phyloP scores from a whole-genome alignment of 2,888 invertebrate species.

The Odontomyia ornata region DNA sequence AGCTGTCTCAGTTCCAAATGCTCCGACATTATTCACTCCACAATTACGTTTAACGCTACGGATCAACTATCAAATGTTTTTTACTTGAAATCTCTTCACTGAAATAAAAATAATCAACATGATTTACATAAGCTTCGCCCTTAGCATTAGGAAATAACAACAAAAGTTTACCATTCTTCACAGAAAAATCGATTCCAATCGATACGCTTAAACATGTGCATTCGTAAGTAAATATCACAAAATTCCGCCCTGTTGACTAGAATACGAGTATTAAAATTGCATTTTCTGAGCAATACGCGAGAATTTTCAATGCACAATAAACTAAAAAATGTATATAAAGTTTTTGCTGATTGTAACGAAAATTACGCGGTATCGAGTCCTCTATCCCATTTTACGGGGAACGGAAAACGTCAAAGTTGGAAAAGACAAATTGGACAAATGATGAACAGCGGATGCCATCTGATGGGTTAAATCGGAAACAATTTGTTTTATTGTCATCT shows the following conservation, averaged over 20 bases:
- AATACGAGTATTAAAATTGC: not conserved
- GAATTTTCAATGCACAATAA: not conserved
- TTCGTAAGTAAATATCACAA: constrained; percentile 33
- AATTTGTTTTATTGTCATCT: not conserved
- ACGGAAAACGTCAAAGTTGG: constrained; percentile 33
- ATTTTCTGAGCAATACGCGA: constrained; percentile 21
- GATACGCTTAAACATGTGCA: constrained; percentile 38
- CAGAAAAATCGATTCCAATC: constrained; percentile 44
- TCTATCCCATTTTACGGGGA: constrained; percentile 2
- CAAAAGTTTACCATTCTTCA: constrained; percentile 28
- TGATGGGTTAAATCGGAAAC: not conserved
- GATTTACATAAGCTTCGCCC: not conserved
- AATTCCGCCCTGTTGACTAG: constrained; percentile 3
- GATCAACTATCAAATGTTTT: not conserved
- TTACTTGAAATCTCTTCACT: not conserved
- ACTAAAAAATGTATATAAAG: not conserved
- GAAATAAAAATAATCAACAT: not conserved
- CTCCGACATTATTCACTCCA: constrained; percentile 70
- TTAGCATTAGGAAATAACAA: not conserved
- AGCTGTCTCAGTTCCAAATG: constrained; percentile 83
- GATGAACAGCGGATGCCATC: not conserved
- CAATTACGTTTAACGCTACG: not conserved
- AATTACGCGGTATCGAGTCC: constrained; percentile 15
- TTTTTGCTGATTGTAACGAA: constrained; percentile 12
- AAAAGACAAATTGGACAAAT: constrained; percentile 3